Evolutionary conservation across 2,797 vertebrate genomes (phyloP), one percentile per base, ranked within the genome.

Genomic region (Bufotes viridis): DNA sequence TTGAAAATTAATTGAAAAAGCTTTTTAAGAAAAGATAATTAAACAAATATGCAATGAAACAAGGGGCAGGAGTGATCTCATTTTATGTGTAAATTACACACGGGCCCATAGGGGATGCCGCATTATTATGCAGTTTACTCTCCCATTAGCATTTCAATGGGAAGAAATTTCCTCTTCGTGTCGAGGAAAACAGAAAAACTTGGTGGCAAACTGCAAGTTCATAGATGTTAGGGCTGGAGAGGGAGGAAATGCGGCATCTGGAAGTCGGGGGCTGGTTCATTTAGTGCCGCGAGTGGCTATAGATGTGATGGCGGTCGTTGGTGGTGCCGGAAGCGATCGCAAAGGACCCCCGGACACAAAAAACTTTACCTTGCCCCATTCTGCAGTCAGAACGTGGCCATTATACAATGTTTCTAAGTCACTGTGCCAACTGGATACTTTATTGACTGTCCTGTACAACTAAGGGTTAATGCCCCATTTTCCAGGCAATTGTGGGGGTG

Each of bases 1-100:
- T 93, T 95, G 93, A 93, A 94, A 94, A 95, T 94, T 95, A 95
- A 95, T 93, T 95, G 93, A 94, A 93, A 93, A 93, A 91, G 90
- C 90, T 92, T 93, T 93, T 91, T 92, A 94, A 94, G 82, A 87
- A 90, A 90, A 90, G 92, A 92, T 95, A 94, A 95, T 95, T 94
- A 95, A 95, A 95, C 93, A 95, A 95, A 94, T 94, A 94, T 90
- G 92, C 91, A 91, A 91, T 89, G 93, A 93, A 93, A 94, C 91
- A 94, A 93, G 93, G 78, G 92, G 92, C 93, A 90, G 83, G 90
- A 91, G 91, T 91, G 92, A 90, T 94, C 95, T 94, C 94, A 95
- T 95, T 95, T 95, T 94, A 94, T 94, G 93, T 95, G 93, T 95
- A 95, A 95, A 95, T 95, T 94, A 91, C 92, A 92, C 84, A 92